Evolutionary conservation across 2,888 invertebrate species (phyloP).

Genomic region (Athalia circularis): DNA sequence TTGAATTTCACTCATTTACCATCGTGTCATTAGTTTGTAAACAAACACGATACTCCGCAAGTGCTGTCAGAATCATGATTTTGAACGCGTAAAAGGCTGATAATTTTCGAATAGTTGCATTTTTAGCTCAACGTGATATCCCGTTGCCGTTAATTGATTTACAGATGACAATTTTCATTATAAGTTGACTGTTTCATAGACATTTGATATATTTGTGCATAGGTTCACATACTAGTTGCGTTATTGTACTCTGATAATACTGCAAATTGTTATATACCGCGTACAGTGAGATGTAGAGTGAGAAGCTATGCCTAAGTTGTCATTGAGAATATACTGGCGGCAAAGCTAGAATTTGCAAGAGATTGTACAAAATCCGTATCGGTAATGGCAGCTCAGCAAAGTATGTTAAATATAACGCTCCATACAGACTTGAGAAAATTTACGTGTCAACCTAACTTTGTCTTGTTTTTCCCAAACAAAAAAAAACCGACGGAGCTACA

Average conservation of each 20-base stretch:
- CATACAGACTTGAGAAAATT: too few relatives aligned
- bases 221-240: neutral
- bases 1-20: slow-evolving; percentile 50
- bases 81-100: neutral
- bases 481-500: too few relatives aligned
- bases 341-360: slow-evolving; percentile 27
- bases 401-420: too few relatives aligned
- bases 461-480: too few relatives aligned
- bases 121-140: neutral
- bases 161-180: neutral
- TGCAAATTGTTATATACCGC: slow-evolving; percentile 31
- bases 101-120: slow-evolving; percentile 47
- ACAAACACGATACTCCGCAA: slow-evolving; percentile 63
- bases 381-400: neutral
- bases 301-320: slow-evolving; percentile 42
- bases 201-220: too few relatives aligned
- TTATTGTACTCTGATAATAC: slow-evolving; percentile 35
- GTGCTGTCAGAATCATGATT: slow-evolving; percentile 50
- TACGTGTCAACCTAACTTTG: too few relatives aligned
- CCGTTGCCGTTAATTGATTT: neutral
- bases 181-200: too few relatives aligned
- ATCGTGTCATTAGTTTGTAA: slow-evolving; percentile 65
- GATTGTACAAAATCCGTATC: neutral
- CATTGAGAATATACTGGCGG: slow-evolving; percentile 36
- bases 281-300: slow-evolving; percentile 31